These are phyloP conservation scores for Notoglanidium macrostoma DNA, from an alignment of 2,797 vertebrate species.

Conservation along the genomic window DNA sequence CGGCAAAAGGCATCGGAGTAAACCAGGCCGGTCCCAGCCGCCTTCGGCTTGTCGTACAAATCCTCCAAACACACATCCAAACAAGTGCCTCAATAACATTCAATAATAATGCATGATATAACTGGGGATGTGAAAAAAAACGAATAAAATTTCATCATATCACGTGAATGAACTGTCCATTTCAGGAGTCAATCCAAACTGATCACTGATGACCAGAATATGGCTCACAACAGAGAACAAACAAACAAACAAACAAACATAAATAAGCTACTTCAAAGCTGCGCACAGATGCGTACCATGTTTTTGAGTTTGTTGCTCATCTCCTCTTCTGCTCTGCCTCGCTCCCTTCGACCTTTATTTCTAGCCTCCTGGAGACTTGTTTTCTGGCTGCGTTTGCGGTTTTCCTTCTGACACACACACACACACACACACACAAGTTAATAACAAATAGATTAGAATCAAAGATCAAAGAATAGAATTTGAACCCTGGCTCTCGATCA, in stretches of 20 bases:
- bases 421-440: background rate
- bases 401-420: conserved; percentile 48
- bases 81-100: background rate
- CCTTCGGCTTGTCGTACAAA: conserved; percentile 30
- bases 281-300: conserved; percentile 49
- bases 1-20: conserved; percentile 52
- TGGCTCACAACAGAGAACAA: background rate
- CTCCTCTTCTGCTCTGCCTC: conserved; percentile 59
- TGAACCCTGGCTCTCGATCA: background rate
- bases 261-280: background rate
- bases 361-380: conserved; percentile 57
- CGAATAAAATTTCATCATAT: background rate
- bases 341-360: conserved; percentile 61
- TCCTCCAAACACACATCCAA: conserved; percentile 30
- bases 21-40: conserved; percentile 58
- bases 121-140: background rate
- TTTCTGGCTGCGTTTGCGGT: conserved; percentile 44
- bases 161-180: background rate
- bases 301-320: conserved; percentile 56
- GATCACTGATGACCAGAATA: background rate
- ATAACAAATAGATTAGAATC: conserved; percentile 14
- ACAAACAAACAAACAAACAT: background rate
- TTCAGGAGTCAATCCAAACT: background rate
- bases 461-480: no score
- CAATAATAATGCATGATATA: background rate